Evolutionary conservation across 2,113 vertebrate species (phyloP).

Genomic region (Theristicus caerulescens): DNA sequence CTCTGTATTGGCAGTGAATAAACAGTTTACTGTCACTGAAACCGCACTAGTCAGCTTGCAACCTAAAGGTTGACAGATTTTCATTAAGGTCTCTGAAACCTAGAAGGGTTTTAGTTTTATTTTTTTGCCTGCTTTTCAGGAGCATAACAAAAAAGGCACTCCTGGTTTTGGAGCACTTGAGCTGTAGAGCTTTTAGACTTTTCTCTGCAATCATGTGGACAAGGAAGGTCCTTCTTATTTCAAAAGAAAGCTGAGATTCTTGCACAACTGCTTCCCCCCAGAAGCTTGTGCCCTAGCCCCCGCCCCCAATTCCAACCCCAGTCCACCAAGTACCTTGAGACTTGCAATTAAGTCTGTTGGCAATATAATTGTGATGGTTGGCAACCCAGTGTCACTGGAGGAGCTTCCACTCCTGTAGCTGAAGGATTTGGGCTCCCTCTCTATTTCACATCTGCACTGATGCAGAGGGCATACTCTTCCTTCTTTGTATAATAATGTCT

Average conservation of each 20-base stretch:
- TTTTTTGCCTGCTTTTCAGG: not conserved
- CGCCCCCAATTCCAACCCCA: not conserved
- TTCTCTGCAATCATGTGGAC: not conserved
- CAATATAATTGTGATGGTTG: not conserved
- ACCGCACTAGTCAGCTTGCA: not conserved
- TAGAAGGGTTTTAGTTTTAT: not conserved
- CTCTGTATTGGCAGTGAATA: not conserved
- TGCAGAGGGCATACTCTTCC: not conserved
- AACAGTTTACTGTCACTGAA: not conserved
- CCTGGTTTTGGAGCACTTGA: not conserved
- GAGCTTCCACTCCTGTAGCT: not conserved
- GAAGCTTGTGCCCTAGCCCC: not conserved
- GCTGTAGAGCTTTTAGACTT: not conserved
- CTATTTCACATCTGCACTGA: not conserved
- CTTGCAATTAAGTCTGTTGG: not conserved
- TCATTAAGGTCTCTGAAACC: not conserved
- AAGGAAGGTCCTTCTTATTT: not conserved
- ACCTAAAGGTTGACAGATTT: not conserved
- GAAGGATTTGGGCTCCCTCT: not conserved
- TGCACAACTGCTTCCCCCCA: not conserved
- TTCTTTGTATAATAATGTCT: not conserved
- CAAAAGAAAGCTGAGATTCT: not conserved
- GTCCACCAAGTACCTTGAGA: not conserved
- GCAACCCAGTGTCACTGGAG: not conserved
- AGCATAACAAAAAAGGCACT: not conserved